Evolutionary conservation across 2,797 vertebrate species (phyloP).

Genomic region (Pipistrellus kuhlii): DNA sequence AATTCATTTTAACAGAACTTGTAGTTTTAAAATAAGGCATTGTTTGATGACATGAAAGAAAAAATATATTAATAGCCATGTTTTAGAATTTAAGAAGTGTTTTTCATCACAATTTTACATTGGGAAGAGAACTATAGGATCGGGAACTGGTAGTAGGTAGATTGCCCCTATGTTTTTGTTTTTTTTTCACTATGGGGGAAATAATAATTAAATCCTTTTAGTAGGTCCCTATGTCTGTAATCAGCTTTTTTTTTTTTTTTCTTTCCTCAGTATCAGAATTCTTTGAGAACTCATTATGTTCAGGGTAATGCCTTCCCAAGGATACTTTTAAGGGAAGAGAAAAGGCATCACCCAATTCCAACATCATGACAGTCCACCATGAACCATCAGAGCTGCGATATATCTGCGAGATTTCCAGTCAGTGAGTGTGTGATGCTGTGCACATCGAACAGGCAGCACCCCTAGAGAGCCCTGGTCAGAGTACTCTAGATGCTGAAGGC

Average conservation of each 20-base stretch:
- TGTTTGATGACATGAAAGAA: neutral
- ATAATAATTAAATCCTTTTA: neutral
- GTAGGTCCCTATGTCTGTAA: neutral
- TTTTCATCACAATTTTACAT: neutral
- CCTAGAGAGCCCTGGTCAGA: too few relatives aligned
- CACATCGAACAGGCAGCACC: neutral
- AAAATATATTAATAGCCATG: neutral
- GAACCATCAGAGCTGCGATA: neutral
- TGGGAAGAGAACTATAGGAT: neutral
- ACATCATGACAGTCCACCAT: rapidly evolving
- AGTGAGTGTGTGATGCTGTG: neutral
- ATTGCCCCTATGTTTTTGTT: neutral
- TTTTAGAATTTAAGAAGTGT: neutral
- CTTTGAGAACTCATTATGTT: neutral
- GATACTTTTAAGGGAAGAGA: neutral
- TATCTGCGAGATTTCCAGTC: neutral
- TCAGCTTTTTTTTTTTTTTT: neutral
- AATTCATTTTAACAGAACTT: neutral
- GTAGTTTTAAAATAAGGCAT: neutral
- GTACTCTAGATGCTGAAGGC: too few relatives aligned
- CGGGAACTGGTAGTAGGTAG: neutral
- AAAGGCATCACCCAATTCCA: neutral
- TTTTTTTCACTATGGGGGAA: neutral
- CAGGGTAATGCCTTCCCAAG: neutral
- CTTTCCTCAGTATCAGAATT: neutral